phyloP scores from a whole-genome alignment of 2,797 vertebrate genomes.

The Melanotaenia boesemani region DNA sequence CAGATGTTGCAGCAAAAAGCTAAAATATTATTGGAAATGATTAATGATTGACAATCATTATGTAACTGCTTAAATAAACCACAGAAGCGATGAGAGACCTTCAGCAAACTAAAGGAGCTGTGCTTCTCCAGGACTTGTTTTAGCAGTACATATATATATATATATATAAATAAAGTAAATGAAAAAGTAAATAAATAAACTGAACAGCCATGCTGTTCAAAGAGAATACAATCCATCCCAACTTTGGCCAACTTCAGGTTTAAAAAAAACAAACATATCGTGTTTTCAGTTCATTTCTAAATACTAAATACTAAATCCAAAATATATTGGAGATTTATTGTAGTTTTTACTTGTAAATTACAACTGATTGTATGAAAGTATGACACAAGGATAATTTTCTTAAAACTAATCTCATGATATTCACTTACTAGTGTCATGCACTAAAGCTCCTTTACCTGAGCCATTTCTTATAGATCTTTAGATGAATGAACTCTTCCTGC shows the following conservation, averaged over 20 bases:
- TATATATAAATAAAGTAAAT: background rate
- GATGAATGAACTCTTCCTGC: conserved; percentile 54
- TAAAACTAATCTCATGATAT: conserved; percentile 19
- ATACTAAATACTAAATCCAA: no score
- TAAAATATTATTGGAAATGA: background rate
- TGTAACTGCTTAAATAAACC: conserved; percentile 26
- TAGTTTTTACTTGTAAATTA: no score
- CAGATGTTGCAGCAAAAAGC: background rate
- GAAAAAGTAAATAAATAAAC: background rate
- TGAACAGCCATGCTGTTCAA: no score
- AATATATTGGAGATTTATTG: no score
- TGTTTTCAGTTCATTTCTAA: no score
- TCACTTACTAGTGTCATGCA: background rate
- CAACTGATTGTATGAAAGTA: no score
- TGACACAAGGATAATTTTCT: background rate
- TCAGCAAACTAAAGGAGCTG: conserved; percentile 13
- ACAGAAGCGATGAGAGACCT: conserved; percentile 2
- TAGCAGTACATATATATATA: background rate
- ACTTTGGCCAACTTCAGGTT: no score
- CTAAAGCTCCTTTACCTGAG: conserved; percentile 8
- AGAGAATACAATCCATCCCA: no score
- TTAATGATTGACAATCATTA: conserved; percentile 25
- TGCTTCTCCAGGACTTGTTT: no score
- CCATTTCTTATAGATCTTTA: conserved; percentile 36
- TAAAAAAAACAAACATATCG: no score